phyloP scores from a whole-genome alignment of 1,140 invertebrate species.

The Tribolium madens region DNA sequence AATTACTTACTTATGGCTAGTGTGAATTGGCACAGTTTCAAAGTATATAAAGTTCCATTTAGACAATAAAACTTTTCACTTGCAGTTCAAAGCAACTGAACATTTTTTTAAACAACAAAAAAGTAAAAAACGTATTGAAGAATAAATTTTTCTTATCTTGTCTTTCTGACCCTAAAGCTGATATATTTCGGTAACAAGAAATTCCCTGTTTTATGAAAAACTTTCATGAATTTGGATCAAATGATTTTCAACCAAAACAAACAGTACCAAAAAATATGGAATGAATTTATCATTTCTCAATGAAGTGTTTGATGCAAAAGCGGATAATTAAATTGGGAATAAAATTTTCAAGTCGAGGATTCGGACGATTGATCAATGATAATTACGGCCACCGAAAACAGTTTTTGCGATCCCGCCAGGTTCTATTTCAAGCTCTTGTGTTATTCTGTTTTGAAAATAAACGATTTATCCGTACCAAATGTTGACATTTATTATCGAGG shows the following conservation, averaged over 20 bases:
- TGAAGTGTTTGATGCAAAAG: background rate
- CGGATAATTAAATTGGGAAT: background rate
- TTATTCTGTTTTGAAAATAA: constrained; percentile 36
- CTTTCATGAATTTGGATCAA: no score
- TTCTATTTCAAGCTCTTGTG: constrained; percentile 24
- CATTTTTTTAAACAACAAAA: no score
- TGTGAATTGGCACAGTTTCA: background rate
- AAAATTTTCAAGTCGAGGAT: background rate
- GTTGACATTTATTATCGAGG: constrained; percentile 14
- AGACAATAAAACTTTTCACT: background rate
- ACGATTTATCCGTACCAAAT: constrained; percentile 32
- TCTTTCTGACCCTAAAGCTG: no score
- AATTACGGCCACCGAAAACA: constrained; percentile 5
- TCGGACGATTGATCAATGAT: constrained; percentile 10
- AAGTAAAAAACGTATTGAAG: no score
- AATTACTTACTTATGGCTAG: background rate
- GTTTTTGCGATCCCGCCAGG: constrained; percentile 32
- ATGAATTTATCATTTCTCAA: background rate
- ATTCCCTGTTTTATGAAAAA: no score
- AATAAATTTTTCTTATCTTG: no score
- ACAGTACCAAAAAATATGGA: background rate
- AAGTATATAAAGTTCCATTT: background rate
- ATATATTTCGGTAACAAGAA: no score
- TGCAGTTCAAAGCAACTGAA: background rate
- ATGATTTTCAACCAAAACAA: background rate